phyloP scores from a whole-genome alignment of 2,797 vertebrate species.

The Scolopax bukidnonensis region DNA sequence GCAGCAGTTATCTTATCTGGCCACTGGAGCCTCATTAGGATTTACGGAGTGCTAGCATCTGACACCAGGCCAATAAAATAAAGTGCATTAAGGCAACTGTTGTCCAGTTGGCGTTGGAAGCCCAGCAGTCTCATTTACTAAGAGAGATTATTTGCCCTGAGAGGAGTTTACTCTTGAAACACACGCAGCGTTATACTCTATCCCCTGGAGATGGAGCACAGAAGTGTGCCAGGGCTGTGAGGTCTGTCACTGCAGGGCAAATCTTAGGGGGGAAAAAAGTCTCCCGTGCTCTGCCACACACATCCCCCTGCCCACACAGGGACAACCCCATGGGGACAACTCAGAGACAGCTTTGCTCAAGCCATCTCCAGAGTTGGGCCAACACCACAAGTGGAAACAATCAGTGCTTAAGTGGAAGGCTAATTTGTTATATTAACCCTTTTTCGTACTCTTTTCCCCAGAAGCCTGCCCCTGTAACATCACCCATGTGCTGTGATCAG shows the following conservation, averaged over 20 bases:
- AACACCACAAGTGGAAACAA: neutral
- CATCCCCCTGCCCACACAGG: accelerated
- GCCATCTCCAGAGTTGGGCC: accelerated
- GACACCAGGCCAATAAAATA: slow-evolving; percentile 3
- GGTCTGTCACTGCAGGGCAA: too few relatives aligned
- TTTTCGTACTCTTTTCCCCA: neutral
- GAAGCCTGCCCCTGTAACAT: neutral
- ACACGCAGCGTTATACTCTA: accelerated
- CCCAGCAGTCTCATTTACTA: neutral
- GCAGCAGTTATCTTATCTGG: neutral
- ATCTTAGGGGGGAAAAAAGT: neutral
- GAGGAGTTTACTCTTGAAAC: neutral
- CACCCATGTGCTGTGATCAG: neutral
- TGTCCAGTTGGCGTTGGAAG: neutral
- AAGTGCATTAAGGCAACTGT: neutral
- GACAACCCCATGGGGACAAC: accelerated
- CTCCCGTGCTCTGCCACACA: too few relatives aligned
- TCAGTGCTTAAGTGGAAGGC: neutral
- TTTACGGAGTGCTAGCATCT: slow-evolving; percentile 3
- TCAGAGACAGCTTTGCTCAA: neutral
- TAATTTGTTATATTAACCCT: neutral
- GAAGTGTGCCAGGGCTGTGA: neutral
- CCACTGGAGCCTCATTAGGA: neutral
- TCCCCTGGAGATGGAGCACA: neutral
- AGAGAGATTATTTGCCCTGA: neutral